A percentile compares a stretch with the other conserved stretches of the same genome.
These are phyloP conservation scores for Varanus salvator DNA, from an alignment of 2,113 vertebrate species.

Conservation along the genomic window DNA sequence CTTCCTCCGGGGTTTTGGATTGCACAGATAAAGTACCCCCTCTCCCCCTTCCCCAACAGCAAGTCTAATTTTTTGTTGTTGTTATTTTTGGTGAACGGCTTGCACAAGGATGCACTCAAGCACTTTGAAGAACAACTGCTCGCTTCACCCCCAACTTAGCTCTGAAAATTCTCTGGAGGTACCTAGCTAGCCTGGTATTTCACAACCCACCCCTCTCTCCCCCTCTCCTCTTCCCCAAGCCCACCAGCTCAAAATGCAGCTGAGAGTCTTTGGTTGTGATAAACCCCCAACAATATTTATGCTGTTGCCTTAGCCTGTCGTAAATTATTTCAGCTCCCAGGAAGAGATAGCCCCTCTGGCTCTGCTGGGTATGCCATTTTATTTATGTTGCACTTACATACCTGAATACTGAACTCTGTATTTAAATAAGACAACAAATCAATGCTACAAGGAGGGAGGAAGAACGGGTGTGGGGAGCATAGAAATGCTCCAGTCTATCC, in stretches of 20 bases:
- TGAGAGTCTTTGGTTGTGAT: constrained; percentile 61
- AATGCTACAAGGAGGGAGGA: constrained; percentile 27
- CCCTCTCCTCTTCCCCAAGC: constrained; percentile 34
- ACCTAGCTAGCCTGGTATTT: constrained; percentile 23
- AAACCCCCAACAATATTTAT: constrained; percentile 57
- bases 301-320: constrained; percentile 44
- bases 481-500: background rate
- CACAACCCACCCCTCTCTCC: constrained; percentile 14
- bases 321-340: constrained; percentile 71
- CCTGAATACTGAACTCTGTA: constrained; percentile 60
- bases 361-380: constrained; percentile 55
- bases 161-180: background rate
- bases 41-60: background rate
- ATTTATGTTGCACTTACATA: constrained; percentile 74
- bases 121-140: background rate
- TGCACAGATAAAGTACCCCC: constrained; percentile 3
- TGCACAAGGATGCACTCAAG: background rate
- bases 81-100: background rate
- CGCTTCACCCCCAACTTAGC: background rate
- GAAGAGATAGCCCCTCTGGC: constrained; percentile 59
- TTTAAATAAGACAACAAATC: constrained; percentile 73
- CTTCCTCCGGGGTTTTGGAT: constrained; percentile 12
- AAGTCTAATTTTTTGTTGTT: accelerated
- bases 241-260: constrained; percentile 68
- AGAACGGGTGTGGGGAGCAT: background rate